These are phyloP conservation scores for Edolisoma coerulescens DNA, from an alignment of 2,113 vertebrate species.

Conservation along the genomic window DNA sequence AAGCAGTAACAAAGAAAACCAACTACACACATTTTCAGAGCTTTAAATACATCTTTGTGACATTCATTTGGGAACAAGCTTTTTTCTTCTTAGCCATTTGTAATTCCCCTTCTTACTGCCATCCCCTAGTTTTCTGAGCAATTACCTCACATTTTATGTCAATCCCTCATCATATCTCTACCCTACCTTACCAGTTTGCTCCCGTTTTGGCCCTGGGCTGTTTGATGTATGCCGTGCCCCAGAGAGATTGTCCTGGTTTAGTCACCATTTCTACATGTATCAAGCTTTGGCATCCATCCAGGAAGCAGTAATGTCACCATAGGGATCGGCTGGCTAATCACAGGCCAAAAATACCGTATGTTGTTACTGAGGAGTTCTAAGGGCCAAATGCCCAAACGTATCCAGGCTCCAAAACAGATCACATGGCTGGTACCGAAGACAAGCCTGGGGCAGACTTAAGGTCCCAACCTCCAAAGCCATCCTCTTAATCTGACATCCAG, in stretches of 20 bases:
- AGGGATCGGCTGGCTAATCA: not conserved
- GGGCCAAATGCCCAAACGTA: not conserved
- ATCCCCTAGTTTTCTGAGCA: not conserved
- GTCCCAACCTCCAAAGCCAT: not conserved
- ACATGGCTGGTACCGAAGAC: not conserved
- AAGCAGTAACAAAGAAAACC: slow-evolving; percentile 1
- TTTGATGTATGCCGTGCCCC: not conserved
- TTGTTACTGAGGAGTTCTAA: not conserved
- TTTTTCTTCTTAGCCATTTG: not conserved
- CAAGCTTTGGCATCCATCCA: not conserved
- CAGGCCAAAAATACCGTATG: not conserved
- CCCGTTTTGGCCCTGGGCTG: not conserved
- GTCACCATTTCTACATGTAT: not conserved
- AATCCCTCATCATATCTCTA: not conserved
- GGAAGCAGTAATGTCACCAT: not conserved
- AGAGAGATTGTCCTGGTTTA: not conserved
- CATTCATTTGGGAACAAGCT: not conserved
- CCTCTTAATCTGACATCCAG: not conserved
- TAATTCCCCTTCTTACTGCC: not conserved
- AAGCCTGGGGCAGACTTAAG: not conserved
- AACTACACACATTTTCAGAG: not conserved
- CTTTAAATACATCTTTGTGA: not conserved
- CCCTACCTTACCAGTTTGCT: not conserved
- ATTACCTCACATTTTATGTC: not conserved
- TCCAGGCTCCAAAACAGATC: not conserved